These are phyloP conservation scores for Archocentrus centrarchus DNA, from an alignment of 2,113 vertebrate genomes.

Conservation along the genomic window DNA sequence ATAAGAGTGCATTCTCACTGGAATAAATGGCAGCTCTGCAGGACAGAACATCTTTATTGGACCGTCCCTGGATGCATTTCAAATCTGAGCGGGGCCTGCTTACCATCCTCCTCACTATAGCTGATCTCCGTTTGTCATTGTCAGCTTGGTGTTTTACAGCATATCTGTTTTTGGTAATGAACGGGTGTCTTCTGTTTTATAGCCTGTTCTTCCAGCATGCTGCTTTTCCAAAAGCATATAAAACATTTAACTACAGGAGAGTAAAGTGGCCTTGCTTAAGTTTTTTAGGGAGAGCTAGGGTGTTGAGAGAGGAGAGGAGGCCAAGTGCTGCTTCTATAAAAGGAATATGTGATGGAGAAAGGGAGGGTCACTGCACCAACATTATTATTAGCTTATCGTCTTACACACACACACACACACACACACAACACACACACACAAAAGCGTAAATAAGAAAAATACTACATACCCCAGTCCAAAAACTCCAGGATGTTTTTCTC, in stretches of 20 bases:
- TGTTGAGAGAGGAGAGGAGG: constrained; percentile 48
- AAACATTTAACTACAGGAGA: constrained; percentile 23
- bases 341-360: constrained; percentile 76
- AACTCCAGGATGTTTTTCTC: constrained; percentile 98
- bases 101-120: constrained; percentile 9
- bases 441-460: neutral
- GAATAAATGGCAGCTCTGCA: constrained; percentile 12
- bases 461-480: constrained; percentile 94
- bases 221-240: constrained; percentile 13
- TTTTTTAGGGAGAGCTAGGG: constrained; percentile 35
- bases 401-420: too few relatives aligned
- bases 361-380: constrained; percentile 73
- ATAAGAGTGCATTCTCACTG: neutral
- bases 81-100: constrained; percentile 12
- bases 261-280: neutral
- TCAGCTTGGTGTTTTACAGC: neutral
- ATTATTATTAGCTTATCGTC: constrained; percentile 62
- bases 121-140: neutral
- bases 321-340: constrained; percentile 76
- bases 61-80: constrained; percentile 43
- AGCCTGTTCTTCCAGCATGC: neutral
- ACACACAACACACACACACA: too few relatives aligned
- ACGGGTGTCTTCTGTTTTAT: neutral
- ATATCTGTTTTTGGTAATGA: constrained; percentile 13
- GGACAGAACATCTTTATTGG: constrained; percentile 49